Conservation (phyloP, 2,797 vertebrate species). For the Sebastes hopkinsi region DNA sequence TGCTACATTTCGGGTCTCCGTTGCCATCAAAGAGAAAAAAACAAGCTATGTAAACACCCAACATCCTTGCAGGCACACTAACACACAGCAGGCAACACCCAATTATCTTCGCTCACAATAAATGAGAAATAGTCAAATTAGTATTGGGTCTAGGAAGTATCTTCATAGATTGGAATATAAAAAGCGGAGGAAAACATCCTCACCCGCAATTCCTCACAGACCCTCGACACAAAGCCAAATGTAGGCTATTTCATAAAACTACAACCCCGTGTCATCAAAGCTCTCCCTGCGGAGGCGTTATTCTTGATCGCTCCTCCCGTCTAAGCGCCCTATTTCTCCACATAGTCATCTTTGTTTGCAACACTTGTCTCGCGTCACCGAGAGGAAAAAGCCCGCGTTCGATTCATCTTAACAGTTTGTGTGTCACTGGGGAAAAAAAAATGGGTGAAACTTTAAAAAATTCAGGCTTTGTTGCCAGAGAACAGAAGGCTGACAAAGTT, state of each 20-base stretch:
- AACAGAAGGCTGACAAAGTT: slow-evolving; percentile 82
- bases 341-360: slow-evolving; percentile 76
- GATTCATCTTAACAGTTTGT: slow-evolving; percentile 75
- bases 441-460: slow-evolving; percentile 69
- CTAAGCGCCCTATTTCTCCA: slow-evolving; percentile 79
- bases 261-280: slow-evolving; percentile 78
- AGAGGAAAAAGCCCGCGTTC: slow-evolving; percentile 58
- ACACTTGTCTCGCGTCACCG: slow-evolving; percentile 65
- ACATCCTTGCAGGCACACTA: slow-evolving; percentile 57
- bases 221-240: slow-evolving; percentile 76
- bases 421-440: slow-evolving; percentile 54
- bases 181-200: slow-evolving; percentile 61
- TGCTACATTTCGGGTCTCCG: slow-evolving; percentile 35
- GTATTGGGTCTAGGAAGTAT: slow-evolving; percentile 44
- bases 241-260: slow-evolving; percentile 80
- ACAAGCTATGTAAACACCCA: slow-evolving; percentile 46
- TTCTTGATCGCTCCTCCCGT: slow-evolving; percentile 71
- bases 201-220: slow-evolving; percentile 64
- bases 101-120: slow-evolving; percentile 76
- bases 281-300: slow-evolving; percentile 70
- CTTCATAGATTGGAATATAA: slow-evolving; percentile 48
- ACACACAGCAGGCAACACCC: slow-evolving; percentile 67
- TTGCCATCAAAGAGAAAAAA: slow-evolving; percentile 45
- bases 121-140: slow-evolving; percentile 75
- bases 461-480: slow-evolving; percentile 77